Evolutionary conservation across 1,140 invertebrate genomes (phyloP).

Genomic region (Asobara japonica): DNA sequence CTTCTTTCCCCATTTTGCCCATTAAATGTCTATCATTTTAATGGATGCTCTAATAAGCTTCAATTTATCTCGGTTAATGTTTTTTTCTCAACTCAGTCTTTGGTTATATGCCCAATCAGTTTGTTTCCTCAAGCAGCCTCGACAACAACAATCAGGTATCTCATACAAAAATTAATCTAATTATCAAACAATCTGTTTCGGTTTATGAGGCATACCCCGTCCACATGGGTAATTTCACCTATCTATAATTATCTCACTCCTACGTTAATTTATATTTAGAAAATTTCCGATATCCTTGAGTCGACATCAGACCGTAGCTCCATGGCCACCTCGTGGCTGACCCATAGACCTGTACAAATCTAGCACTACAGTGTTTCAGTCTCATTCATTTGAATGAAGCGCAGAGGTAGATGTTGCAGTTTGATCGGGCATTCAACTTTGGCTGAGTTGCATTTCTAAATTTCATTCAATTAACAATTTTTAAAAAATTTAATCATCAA

Average conservation of each 20-base stretch:
- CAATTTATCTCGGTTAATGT: neutral
- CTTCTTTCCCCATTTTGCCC: conserved; percentile 42
- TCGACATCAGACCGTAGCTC: conserved; percentile 3
- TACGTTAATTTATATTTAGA: conserved; percentile 36
- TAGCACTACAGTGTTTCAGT: conserved; percentile 53
- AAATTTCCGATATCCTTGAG: conserved; percentile 41
- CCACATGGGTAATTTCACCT: conserved; percentile 2
- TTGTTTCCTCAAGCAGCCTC: neutral
- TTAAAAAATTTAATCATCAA: conserved; percentile 39
- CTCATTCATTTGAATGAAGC: conserved; percentile 59
- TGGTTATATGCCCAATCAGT: conserved; percentile 21
- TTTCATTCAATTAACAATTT: neutral
- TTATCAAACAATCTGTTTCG: neutral
- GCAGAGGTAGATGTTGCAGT: conserved; percentile 55
- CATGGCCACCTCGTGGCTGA: neutral
- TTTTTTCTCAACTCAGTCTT: conserved; percentile 23
- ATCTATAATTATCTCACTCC: conserved; percentile 25
- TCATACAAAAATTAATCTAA: neutral
- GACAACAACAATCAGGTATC: conserved; percentile 9
- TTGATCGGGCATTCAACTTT: conserved; percentile 58
- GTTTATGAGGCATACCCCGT: neutral
- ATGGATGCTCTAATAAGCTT: neutral
- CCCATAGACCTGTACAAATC: conserved; percentile 20
- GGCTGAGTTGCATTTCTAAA: conserved; percentile 47
- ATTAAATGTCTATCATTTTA: conserved; percentile 22